Conservation (phyloP, 2,888 invertebrate genomes). For the Mechanitis messenoides region DNA sequence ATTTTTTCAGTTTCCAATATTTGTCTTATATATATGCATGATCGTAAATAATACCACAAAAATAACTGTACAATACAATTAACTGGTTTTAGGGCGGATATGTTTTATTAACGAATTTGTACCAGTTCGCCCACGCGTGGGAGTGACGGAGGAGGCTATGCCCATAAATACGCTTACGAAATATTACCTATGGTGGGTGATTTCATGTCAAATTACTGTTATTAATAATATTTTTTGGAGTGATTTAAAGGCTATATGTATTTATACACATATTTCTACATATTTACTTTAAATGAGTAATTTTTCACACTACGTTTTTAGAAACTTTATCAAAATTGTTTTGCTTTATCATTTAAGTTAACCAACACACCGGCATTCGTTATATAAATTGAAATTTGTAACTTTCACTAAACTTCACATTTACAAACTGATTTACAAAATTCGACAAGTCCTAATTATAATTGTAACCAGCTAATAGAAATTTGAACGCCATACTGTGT, state of each 20-base stretch:
- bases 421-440: constrained; percentile 12
- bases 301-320: too few relatives aligned
- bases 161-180: background rate
- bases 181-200: background rate
- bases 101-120: constrained; percentile 20
- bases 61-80: constrained; percentile 20
- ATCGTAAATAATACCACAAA: background rate
- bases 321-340: too few relatives aligned
- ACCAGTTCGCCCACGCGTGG: constrained; percentile 19
- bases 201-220: too few relatives aligned
- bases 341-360: too few relatives aligned
- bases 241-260: too few relatives aligned
- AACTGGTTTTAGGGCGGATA: constrained; percentile 26
- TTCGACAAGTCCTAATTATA: constrained; percentile 15
- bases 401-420: constrained; percentile 16
- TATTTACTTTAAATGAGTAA: too few relatives aligned
- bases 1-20: background rate
- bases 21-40: background rate
- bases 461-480: constrained; percentile 20
- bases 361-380: background rate
- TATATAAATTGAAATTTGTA: constrained; percentile 3
- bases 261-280: too few relatives aligned
- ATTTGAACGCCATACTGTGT: constrained; percentile 19
- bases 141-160: background rate
- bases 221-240: too few relatives aligned